Conservation (phyloP, 2,888 invertebrate species). For the Xestia c-nigrum region DNA sequence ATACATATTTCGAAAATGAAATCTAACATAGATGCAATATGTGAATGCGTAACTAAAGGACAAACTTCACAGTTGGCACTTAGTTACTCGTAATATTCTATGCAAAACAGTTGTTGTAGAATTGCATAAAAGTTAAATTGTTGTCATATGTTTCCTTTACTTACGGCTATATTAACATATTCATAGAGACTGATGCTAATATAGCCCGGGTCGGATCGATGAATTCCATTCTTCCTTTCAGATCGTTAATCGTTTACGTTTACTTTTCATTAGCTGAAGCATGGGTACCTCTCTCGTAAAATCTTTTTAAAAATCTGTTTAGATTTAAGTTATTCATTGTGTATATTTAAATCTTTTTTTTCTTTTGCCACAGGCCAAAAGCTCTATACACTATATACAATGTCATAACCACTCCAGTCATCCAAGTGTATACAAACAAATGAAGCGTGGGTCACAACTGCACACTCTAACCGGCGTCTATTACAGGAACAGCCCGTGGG, state of each 20-base stretch:
- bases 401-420: neutral
- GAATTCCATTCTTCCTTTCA: neutral
- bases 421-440: slow-evolving; percentile 31
- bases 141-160: neutral
- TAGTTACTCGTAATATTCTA: neutral
- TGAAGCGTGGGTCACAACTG: slow-evolving; percentile 29
- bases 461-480: slow-evolving; percentile 8
- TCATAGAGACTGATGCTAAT: neutral
- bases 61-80: neutral
- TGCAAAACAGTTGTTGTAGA: neutral
- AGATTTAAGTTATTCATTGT: too few relatives aligned
- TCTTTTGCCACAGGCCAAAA: too few relatives aligned
- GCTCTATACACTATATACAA: neutral
- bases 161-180: neutral
- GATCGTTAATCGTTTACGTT: neutral
- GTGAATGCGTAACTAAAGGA: neutral
- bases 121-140: neutral
- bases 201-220: neutral
- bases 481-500: slow-evolving; percentile 86
- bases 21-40: neutral
- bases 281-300: neutral
- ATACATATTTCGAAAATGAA: neutral
- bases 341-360: too few relatives aligned
- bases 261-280: neutral
- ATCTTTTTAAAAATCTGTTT: neutral